A percentile compares a stretch with the other conserved stretches of the same genome.
Conservation (phyloP, 2,888 invertebrate species). For the Polymixis flavicincta region DNA sequence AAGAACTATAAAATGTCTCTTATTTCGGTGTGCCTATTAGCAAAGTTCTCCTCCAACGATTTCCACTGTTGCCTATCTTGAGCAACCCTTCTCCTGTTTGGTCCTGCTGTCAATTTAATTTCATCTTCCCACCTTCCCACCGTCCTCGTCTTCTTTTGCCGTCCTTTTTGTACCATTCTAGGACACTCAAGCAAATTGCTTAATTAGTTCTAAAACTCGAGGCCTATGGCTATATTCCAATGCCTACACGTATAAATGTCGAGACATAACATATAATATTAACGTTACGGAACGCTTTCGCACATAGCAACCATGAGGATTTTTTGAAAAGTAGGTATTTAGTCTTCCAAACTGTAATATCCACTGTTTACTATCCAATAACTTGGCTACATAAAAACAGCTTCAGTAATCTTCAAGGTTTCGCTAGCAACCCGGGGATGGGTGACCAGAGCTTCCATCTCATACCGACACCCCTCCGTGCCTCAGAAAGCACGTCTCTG, state of each 20-base stretch:
- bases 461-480: background rate
- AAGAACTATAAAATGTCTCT: too few relatives aligned
- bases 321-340: background rate
- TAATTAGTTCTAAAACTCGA: slow-evolving; percentile 21
- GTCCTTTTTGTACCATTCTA: too few relatives aligned
- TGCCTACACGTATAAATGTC: slow-evolving; percentile 7
- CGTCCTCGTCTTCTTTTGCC: too few relatives aligned
- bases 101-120: too few relatives aligned
- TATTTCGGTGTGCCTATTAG: too few relatives aligned
- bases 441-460: background rate
- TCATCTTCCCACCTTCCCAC: too few relatives aligned
- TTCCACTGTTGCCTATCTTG: too few relatives aligned
- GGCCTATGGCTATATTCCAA: background rate
- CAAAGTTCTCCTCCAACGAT: too few relatives aligned
- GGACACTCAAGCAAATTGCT: too few relatives aligned
- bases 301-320: slow-evolving; percentile 20
- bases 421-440: background rate
- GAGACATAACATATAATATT: slow-evolving; percentile 16
- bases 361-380: background rate
- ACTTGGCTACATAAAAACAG: background rate
- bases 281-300: background rate
- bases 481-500: background rate
- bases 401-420: background rate
- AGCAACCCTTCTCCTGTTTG: too few relatives aligned
- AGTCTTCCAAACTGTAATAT: background rate